phyloP scores from a whole-genome alignment of 2,888 invertebrate species.

The Hypercompe scribonia region DNA sequence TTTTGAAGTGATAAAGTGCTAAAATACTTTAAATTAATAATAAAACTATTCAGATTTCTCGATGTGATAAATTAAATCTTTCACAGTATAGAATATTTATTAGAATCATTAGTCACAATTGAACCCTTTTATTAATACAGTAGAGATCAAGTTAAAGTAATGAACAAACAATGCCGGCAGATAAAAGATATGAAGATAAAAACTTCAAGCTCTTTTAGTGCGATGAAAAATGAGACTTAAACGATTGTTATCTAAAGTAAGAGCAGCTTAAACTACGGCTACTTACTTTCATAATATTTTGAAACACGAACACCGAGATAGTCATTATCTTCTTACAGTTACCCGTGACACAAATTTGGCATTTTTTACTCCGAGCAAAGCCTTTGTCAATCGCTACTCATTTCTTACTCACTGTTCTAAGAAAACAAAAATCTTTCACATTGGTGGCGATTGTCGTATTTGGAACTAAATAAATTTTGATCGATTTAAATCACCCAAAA shows the following conservation, averaged over 20 bases:
- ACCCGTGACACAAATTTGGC: constrained; percentile 39
- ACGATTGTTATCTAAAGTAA: constrained; percentile 40
- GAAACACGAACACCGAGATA: constrained; percentile 41
- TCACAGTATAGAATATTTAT: constrained; percentile 3
- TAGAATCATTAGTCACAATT: constrained; percentile 10
- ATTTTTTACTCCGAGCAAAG: constrained; percentile 37
- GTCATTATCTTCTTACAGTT: constrained; percentile 50
- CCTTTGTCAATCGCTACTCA: constrained; percentile 46
- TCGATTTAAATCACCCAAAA: background rate
- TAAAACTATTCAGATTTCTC: background rate
- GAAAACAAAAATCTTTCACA: constrained; percentile 45
- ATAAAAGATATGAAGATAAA: constrained; percentile 36
- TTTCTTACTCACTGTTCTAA: constrained; percentile 40
- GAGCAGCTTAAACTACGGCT: constrained; percentile 31
- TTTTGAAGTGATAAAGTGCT: background rate
- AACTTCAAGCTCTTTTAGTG: constrained; percentile 41
- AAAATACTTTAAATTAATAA: background rate
- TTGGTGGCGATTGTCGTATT: background rate
- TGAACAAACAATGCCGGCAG: constrained; percentile 32
- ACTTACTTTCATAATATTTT: constrained; percentile 53
- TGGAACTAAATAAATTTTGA: background rate
- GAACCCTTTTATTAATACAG: constrained; percentile 18
- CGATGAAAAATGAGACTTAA: constrained; percentile 48
- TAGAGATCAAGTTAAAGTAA: constrained; percentile 23
- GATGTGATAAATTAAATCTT: background rate